Conservation (phyloP, 2,888 invertebrate genomes). For the Dyspetes luteomarginatus region DNA sequence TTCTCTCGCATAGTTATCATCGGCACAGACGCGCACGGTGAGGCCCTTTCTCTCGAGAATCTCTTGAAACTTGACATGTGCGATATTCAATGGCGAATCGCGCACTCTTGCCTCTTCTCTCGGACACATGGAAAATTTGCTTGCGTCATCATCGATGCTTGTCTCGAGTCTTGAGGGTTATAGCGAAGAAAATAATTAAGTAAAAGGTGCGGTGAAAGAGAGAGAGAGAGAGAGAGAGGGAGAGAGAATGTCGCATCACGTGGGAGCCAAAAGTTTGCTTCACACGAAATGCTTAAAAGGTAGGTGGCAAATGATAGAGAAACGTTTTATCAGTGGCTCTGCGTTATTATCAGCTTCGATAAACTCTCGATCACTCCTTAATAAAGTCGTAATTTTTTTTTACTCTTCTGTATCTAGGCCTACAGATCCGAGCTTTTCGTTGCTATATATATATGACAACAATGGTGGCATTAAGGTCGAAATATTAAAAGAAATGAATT, state of each 20-base stretch:
- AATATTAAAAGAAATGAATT: not conserved
- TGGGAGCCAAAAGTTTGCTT: conserved; percentile 38
- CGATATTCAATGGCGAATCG: conserved; percentile 1
- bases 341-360: conserved; percentile 37
- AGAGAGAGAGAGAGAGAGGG: not conserved
- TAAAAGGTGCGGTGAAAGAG: not conserved
- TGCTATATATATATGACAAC: not conserved
- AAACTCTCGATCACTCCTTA: conserved; percentile 63
- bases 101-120: not conserved
- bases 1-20: conserved; percentile 37
- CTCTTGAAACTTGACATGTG: conserved; percentile 54
- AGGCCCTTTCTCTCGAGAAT: conserved; percentile 33
- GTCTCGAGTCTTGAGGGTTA: conserved; percentile 3
- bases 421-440: not conserved
- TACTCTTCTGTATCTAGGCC: not conserved
- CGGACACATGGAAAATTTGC: conserved; percentile 50
- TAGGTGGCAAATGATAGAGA: not conserved
- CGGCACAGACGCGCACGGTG: conserved; percentile 17
- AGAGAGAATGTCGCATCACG: conserved; percentile 31
- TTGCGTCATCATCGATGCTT: conserved; percentile 49
- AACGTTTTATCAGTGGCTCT: conserved; percentile 27
- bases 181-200: not conserved
- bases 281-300: not conserved
- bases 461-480: not conserved
- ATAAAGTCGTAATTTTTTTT: conserved; percentile 68